Percentiles rank a stretch among this genome's conserved stretches.
phyloP scores from a whole-genome alignment of 2,113 vertebrate species.

The Pogona vitticeps region DNA sequence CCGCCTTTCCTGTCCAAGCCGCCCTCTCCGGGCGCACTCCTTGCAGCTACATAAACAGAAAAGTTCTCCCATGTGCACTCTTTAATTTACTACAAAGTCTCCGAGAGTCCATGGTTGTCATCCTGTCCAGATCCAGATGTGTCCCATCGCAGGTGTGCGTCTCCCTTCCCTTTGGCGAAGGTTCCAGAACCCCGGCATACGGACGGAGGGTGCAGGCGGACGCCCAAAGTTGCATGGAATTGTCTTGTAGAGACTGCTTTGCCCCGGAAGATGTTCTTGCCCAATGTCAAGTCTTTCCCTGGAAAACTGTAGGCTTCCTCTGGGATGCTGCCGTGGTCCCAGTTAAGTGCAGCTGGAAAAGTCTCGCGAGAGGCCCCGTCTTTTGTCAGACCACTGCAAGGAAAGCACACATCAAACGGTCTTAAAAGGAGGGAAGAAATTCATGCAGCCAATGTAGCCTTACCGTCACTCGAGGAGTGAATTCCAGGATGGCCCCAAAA shows the following conservation, averaged over 20 bases:
- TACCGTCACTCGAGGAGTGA: too few species aligned
- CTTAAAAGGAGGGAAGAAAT: neutral
- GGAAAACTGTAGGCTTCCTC: constrained; percentile 19
- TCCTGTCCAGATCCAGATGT: neutral
- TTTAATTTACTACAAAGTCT: neutral
- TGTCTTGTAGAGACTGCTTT: neutral
- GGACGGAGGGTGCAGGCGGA: constrained; percentile 11
- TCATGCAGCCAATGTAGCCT: too few species aligned
- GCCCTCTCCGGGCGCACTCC: neutral
- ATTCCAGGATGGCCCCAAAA: neutral
- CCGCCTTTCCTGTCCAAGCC: neutral
- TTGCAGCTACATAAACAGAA: constrained; percentile 11
- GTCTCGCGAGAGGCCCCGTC: neutral
- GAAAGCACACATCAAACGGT: neutral
- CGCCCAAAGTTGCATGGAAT: neutral
- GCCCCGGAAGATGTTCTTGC: neutral
- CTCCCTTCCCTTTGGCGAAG: constrained; percentile 24
- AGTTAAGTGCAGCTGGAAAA: constrained; percentile 4
- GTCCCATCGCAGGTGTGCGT: constrained; percentile 35
- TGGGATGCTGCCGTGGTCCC: constrained; percentile 14
- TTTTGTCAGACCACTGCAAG: constrained; percentile 70
- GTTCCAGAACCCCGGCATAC: constrained; percentile 37
- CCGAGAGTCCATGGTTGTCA: neutral
- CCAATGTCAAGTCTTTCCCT: neutral
- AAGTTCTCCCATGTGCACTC: constrained; percentile 16